Percentiles rank a stretch among this genome's conserved stretches.
These are phyloP conservation scores for Amphilophus citrinellus DNA, from an alignment of 2,113 vertebrate species.

Conservation along the genomic window DNA sequence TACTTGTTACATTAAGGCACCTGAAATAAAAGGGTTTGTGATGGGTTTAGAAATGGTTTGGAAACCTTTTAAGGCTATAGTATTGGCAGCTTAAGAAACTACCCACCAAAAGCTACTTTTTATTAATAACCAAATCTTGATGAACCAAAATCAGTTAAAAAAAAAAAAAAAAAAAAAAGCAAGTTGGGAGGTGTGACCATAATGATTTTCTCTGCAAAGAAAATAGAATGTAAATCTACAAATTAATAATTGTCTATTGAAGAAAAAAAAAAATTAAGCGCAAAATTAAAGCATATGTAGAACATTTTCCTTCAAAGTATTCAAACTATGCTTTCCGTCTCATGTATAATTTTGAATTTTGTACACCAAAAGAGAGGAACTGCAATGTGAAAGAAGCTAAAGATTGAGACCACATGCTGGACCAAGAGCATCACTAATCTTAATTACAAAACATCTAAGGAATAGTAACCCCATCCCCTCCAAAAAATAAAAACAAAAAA, in stretches of 20 bases:
- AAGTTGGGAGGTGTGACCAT: background rate
- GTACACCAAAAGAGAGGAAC: background rate
- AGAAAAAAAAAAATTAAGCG: background rate
- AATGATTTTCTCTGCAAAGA: background rate
- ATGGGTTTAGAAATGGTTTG: conserved; percentile 70
- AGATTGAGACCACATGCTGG: background rate
- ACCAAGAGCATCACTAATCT: background rate
- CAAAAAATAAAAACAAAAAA: background rate
- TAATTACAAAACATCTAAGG: background rate
- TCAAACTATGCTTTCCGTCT: background rate
- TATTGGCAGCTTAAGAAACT: conserved; percentile 8
- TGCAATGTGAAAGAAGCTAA: background rate
- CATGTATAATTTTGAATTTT: background rate
- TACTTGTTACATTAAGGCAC: conserved; percentile 76
- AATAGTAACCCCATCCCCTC: background rate
- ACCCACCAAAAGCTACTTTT: background rate
- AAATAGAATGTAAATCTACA: background rate
- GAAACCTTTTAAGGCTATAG: conserved; percentile 48
- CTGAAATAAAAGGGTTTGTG: conserved; percentile 67
- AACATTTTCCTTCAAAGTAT: background rate
- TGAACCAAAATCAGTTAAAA: background rate
- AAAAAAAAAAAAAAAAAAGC: background rate
- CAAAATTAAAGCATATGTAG: background rate
- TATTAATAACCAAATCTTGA: background rate
- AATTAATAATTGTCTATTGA: background rate